Base-by-base conservation (phyloP, 2,888 invertebrate species). In the Thalpophila matura region DNA sequence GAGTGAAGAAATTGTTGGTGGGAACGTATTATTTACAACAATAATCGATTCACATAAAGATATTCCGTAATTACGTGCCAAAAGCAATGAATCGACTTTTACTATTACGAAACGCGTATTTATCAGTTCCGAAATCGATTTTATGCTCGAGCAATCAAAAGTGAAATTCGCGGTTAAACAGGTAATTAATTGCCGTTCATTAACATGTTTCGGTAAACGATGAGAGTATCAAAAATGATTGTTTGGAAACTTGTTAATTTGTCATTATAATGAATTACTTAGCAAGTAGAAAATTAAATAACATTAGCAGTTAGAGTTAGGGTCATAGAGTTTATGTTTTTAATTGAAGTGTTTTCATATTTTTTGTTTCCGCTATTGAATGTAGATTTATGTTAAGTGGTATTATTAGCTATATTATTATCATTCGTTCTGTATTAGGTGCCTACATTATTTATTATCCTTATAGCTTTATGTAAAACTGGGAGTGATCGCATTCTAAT, bases 81-180 rank as follows among this genome's bases (percentile, higher is more conserved):
- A 80, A 72, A 74, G 66, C 54, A 72, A 67, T 77, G 59, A 79
- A 65, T 75, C 62, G 60, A 80, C 84, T 83, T 85, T 85, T 84
- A 85, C 82, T 80, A 82, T 86, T 85, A 79, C 73, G 70, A 82
- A 85, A 85, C 68, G 57, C 79, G 57, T 66, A 66, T 77, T 80
- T 74, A 80, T 78, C 65, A 81, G 81, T 84, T 83, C 81, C 79
- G 81, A 84, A 84, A 84, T 82, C 77, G 65, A 85, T 86, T 84
- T 81, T 70, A 85, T 83, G 84, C 83, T 79, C 77, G 77, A 83
- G 77, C 76, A 80, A 81, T 76, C 81, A 77, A 56, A 82, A 83
- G 83, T 80, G 79, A 83, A 85, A 85, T 83, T 83, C 60, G 77
- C 77, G 69, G 70, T 67, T 78, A 74, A 77, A 77, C 77, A 71